These are phyloP conservation scores for Erpornis zantholeuca DNA, from an alignment of 2,113 vertebrate genomes.

Conservation along the genomic window DNA sequence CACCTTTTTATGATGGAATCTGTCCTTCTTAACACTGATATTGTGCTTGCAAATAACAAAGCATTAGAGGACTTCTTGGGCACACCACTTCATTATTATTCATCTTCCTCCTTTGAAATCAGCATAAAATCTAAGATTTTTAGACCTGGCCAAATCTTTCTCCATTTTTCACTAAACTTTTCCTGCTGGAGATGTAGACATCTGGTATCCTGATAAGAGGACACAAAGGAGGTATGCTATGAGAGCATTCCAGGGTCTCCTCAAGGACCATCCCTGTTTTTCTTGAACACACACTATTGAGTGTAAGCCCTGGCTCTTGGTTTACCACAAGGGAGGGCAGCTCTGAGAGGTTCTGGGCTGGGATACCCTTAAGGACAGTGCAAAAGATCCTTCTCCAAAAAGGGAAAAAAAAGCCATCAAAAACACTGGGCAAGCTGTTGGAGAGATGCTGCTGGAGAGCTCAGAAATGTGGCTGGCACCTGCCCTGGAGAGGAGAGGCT, in stretches of 20 bases:
- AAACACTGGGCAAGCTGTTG: neutral
- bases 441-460: neutral
- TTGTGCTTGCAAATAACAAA: neutral
- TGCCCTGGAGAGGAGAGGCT: neutral
- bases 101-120: neutral
- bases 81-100: neutral
- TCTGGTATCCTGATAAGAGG: neutral
- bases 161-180: neutral
- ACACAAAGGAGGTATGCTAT: neutral
- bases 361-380: neutral
- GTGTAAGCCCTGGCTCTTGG: neutral
- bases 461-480: neutral
- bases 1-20: neutral
- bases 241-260: neutral
- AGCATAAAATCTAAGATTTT: neutral
- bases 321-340: neutral
- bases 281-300: neutral
- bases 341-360: neutral
- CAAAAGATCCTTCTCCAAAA: neutral
- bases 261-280: neutral
- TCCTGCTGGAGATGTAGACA: neutral
- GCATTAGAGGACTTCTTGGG: neutral
- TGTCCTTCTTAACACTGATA: neutral
- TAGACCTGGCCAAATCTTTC: neutral
- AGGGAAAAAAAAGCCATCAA: neutral